Percentiles rank a stretch among this genome's conserved stretches.
Evolutionary conservation across 2,797 vertebrate species (phyloP).

Genomic region (Orientallactaga sibirica): DNA sequence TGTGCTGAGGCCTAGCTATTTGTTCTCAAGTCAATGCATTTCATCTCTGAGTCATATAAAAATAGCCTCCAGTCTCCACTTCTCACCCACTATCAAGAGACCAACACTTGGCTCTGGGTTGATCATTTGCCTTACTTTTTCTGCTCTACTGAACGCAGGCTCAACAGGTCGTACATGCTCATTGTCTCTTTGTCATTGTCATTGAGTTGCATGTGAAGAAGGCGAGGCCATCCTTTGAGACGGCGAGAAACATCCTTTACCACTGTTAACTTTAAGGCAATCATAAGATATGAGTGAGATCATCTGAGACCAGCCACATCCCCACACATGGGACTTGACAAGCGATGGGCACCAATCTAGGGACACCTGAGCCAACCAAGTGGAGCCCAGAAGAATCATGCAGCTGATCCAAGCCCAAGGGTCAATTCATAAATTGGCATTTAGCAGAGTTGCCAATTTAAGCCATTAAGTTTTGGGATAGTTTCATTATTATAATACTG

Average conservation of each 20-base stretch:
- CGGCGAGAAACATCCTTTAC: not conserved
- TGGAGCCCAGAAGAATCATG: not conserved
- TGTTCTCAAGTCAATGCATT: not conserved
- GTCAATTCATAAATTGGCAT: no score
- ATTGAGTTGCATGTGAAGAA: not conserved
- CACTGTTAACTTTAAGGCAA: not conserved
- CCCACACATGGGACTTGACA: not conserved
- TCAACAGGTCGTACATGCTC: not conserved
- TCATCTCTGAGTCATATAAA: not conserved
- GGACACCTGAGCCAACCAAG: not conserved
- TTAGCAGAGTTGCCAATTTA: not conserved
- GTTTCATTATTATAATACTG: not conserved
- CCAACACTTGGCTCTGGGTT: not conserved
- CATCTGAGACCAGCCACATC: not conserved
- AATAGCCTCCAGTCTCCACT: not conserved
- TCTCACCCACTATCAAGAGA: not conserved
- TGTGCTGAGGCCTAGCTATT: not conserved
- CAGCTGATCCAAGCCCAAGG: not conserved
- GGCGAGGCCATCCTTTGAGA: not conserved
- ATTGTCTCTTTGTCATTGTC: not conserved
- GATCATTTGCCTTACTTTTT: not conserved
- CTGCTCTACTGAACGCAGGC: not conserved
- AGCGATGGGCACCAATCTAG: not conserved
- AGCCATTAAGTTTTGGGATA: not conserved
- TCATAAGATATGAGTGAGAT: not conserved